Conservation (phyloP, 1,140 invertebrate species). For the Brachystomella parvula region DNA sequence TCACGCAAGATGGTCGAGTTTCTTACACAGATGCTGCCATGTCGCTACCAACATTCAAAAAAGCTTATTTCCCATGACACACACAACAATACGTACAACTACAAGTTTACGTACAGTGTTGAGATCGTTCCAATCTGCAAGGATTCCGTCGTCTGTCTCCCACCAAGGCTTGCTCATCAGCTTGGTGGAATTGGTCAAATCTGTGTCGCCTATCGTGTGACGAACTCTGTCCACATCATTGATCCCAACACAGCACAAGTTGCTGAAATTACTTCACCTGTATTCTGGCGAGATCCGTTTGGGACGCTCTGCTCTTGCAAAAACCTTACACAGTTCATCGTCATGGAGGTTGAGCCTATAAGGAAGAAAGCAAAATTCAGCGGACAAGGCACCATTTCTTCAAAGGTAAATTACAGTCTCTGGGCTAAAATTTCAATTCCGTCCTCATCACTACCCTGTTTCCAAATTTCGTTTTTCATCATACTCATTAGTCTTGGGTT, state of each 20-base stretch:
- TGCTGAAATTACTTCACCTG: slow-evolving; percentile 69
- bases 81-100: slow-evolving; percentile 93
- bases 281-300: slow-evolving; percentile 84
- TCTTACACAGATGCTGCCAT: slow-evolving; percentile 72
- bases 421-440: too few species aligned
- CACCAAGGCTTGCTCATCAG: slow-evolving; percentile 75
- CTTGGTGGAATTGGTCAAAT: slow-evolving; percentile 87
- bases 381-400: slow-evolving; percentile 76
- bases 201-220: slow-evolving; percentile 81
- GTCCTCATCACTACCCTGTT: too few species aligned
- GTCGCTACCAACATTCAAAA: slow-evolving; percentile 78
- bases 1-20: slow-evolving; percentile 96
- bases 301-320: slow-evolving; percentile 78
- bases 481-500: too few species aligned
- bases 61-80: slow-evolving; percentile 96
- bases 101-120: slow-evolving; percentile 84
- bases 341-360: slow-evolving; percentile 89
- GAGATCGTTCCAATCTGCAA: slow-evolving; percentile 96
- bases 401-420: slow-evolving; percentile 49
- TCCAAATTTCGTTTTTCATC: not conserved
- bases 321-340: slow-evolving; percentile 83
- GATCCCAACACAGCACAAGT: slow-evolving; percentile 88
- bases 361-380: slow-evolving; percentile 66
- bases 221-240: slow-evolving; percentile 83
- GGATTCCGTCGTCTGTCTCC: slow-evolving; percentile 89